phyloP scores from a whole-genome alignment of 2,797 vertebrate species.

The Urocyon cinereoargenteus region DNA sequence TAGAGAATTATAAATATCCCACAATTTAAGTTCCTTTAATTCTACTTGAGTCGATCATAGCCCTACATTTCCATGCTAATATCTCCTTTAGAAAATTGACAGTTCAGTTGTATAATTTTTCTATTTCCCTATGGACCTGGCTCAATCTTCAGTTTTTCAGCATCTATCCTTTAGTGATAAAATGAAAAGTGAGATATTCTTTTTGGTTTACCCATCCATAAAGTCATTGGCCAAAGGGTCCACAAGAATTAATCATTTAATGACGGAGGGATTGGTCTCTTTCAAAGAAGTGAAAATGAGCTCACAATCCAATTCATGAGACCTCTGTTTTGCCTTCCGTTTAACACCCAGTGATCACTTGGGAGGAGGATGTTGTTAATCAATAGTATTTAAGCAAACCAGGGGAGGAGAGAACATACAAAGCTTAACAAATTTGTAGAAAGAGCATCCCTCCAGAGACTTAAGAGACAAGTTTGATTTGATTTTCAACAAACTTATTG shows the following conservation, averaged over 20 bases:
- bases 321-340: slow-evolving; percentile 24
- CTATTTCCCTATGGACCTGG: not conserved
- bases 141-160: slow-evolving; percentile 4
- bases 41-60: not conserved
- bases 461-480: slow-evolving; percentile 63
- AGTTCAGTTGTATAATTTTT: not conserved
- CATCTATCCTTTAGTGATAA: slow-evolving; percentile 11
- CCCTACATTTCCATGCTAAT: not conserved
- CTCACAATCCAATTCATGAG: not conserved
- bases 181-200: not conserved
- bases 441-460: slow-evolving; percentile 11
- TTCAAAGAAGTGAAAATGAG: slow-evolving; percentile 24
- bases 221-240: not conserved
- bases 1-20: slow-evolving; percentile 12
- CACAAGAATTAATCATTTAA: not conserved
- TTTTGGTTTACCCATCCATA: not conserved
- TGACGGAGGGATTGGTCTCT: not conserved
- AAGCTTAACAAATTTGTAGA: slow-evolving; percentile 5
- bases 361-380: not conserved
- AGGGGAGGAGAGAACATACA: not conserved
- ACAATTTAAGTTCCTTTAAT: not conserved
- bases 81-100: not conserved
- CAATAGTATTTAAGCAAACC: not conserved
- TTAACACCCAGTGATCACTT: not conserved
- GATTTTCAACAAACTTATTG: slow-evolving; percentile 67